Percentiles rank a stretch among this genome's conserved stretches.
These are phyloP conservation scores for Cheiracanthium punctorium DNA, from an alignment of 2,888 invertebrate genomes.

Conservation along the genomic window DNA sequence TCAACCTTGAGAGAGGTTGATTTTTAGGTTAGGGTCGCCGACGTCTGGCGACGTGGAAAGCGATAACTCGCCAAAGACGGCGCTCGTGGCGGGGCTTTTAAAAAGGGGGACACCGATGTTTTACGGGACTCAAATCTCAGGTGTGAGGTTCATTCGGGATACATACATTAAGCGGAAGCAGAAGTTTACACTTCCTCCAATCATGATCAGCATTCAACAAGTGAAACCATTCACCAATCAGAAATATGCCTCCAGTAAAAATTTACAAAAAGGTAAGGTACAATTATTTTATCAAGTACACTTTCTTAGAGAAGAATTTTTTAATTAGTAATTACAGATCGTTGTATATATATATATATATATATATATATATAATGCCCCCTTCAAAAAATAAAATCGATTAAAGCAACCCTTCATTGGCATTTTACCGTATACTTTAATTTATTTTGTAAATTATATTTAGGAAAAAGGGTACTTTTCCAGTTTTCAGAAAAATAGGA, in stretches of 20 bases:
- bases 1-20: background rate
- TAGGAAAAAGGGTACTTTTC: too few relatives aligned
- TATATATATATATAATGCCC: too few relatives aligned
- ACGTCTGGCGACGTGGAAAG: background rate
- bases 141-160: constrained; percentile 10
- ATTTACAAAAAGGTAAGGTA: constrained; percentile 14
- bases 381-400: too few relatives aligned
- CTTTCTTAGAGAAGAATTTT: too few relatives aligned
- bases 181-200: background rate
- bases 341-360: too few relatives aligned
- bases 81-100: background rate
- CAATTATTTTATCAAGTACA: too few relatives aligned
- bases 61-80: background rate
- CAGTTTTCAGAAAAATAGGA: too few relatives aligned
- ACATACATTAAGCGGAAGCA: background rate
- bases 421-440: too few relatives aligned
- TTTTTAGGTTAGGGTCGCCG: background rate
- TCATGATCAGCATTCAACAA: constrained; percentile 54
- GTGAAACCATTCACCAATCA: constrained; percentile 55
- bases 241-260: constrained; percentile 41
- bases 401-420: too few relatives aligned
- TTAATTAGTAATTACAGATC: too few relatives aligned
- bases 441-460: too few relatives aligned
- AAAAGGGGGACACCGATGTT: background rate
- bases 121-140: background rate